phyloP scores from a whole-genome alignment of 1,140 invertebrate species.

The Trichogramma pretiosum region DNA sequence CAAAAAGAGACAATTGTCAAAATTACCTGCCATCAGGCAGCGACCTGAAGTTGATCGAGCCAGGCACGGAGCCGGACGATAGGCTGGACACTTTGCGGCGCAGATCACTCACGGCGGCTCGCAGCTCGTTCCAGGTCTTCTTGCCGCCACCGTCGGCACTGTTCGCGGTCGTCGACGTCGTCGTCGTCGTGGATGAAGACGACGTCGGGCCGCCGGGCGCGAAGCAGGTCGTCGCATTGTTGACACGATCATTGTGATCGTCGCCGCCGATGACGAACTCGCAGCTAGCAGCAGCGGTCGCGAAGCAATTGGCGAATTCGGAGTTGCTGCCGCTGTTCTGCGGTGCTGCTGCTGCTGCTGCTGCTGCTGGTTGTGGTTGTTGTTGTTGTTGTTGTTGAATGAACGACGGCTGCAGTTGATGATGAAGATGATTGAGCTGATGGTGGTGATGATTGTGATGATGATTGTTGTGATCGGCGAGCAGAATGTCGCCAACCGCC shows the following conservation, averaged over 20 bases:
- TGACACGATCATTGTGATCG: background rate
- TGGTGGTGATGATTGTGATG: no score
- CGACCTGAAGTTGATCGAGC: slow-evolving; percentile 68
- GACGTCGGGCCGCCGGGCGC: slow-evolving; percentile 7
- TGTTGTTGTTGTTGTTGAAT: no score
- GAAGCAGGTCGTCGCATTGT: slow-evolving; percentile 18
- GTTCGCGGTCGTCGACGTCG: background rate
- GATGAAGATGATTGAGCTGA: no score
- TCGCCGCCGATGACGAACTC: background rate
- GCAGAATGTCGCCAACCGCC: no score
- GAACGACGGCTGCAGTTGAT: no score
- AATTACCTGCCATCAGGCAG: slow-evolving; percentile 56
- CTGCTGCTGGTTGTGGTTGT: no score
- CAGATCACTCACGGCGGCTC: slow-evolving; percentile 71
- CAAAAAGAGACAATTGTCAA: background rate
- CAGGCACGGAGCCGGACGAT: slow-evolving; percentile 65
- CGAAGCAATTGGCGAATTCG: no score
- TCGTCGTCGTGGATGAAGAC: background rate
- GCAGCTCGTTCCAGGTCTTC: slow-evolving; percentile 68
- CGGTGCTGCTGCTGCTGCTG: no score
- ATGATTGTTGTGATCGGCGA: no score
- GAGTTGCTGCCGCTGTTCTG: no score
- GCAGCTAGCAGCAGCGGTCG: no score
- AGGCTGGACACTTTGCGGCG: slow-evolving; percentile 66
- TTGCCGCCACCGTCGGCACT: background rate